phyloP scores from a whole-genome alignment of 2,888 invertebrate species.

The Cecidostiba fungosa region DNA sequence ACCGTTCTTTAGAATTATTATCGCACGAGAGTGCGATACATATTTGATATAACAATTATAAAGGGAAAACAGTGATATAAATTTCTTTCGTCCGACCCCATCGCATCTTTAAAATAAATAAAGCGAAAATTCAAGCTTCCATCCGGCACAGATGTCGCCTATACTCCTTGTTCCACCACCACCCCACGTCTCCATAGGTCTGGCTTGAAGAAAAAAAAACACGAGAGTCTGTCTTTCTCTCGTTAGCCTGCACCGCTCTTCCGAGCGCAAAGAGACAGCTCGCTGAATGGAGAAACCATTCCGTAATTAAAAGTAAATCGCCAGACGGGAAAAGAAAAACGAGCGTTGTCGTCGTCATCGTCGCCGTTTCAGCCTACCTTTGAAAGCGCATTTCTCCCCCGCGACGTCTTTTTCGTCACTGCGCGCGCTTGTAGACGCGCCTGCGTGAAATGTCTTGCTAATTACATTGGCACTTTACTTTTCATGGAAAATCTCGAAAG shows the following conservation, averaged over 20 bases:
- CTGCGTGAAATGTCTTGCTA: constrained; percentile 15
- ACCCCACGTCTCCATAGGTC: neutral
- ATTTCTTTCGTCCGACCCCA: neutral
- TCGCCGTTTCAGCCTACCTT: constrained; percentile 16
- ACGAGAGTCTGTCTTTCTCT: constrained; percentile 15
- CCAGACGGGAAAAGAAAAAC: constrained; percentile 26
- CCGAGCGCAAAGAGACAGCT: constrained; percentile 12
- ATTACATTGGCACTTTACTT: neutral
- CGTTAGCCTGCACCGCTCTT: neutral
- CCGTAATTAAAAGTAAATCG: constrained; percentile 59
- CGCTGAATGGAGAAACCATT: constrained; percentile 47
- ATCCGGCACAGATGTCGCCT: neutral
- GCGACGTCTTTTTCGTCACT: constrained; percentile 13
- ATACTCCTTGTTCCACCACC: neutral
- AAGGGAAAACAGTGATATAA: neutral
- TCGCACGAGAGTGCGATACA: too few species aligned
- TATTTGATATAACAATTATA: neutral
- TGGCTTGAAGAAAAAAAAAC: neutral
- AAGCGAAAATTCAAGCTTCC: constrained; percentile 5
- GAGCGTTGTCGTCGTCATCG: neutral
- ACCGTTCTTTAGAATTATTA: neutral
- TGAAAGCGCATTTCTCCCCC: constrained; percentile 11
- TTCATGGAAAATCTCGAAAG: neutral
- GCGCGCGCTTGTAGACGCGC: neutral
- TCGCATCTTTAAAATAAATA: constrained; percentile 5